Evolutionary conservation across 2,113 vertebrate genomes (phyloP).

Genomic region (Ictidomys tridecemlineatus): DNA sequence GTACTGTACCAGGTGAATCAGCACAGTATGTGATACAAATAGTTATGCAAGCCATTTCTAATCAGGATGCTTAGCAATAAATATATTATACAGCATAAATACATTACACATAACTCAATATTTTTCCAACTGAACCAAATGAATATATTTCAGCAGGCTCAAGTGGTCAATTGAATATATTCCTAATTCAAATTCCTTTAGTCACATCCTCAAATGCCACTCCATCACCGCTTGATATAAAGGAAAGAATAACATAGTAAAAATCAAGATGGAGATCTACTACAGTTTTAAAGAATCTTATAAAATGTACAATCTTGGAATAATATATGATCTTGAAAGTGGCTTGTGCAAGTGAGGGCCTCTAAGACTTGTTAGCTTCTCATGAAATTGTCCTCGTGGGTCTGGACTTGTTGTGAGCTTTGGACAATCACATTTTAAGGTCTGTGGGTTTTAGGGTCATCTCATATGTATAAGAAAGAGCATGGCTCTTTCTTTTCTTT

Average conservation of each 20-base stretch:
- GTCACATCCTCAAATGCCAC: background rate
- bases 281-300: background rate
- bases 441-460: background rate
- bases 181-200: background rate
- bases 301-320: slow-evolving; percentile 24
- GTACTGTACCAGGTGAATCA: background rate
- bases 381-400: background rate
- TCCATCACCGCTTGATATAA: background rate
- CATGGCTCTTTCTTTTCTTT: background rate
- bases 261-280: background rate
- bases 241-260: background rate
- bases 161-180: background rate
- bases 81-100: background rate
- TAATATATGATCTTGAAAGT: background rate
- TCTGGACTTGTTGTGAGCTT: background rate
- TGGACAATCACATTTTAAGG: background rate
- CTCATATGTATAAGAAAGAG: background rate
- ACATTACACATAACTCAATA: background rate
- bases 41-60: background rate
- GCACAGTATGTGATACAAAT: background rate
- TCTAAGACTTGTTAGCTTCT: background rate
- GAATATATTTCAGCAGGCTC: background rate
- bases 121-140: background rate
- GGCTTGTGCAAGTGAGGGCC: background rate
- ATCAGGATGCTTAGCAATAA: background rate